phyloP scores from a whole-genome alignment of 2,113 vertebrate genomes.

The Nothobranchius kuhntae region DNA sequence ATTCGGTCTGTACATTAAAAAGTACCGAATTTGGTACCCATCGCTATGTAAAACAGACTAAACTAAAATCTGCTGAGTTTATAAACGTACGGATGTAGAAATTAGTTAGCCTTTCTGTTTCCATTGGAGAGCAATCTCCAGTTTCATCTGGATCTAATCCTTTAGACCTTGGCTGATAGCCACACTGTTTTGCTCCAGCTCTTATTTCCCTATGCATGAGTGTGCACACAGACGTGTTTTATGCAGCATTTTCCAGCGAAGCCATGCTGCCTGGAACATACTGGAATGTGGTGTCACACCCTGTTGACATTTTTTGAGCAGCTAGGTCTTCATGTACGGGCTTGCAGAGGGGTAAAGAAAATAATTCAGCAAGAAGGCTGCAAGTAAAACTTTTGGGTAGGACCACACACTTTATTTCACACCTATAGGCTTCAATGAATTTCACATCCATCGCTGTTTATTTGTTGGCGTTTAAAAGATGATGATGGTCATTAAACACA shows the following conservation, averaged over 20 bases:
- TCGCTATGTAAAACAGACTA: background rate
- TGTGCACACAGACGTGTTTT: background rate
- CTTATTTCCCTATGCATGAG: background rate
- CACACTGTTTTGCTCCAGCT: background rate
- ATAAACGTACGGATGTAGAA: background rate
- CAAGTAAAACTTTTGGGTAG: no score
- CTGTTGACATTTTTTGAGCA: background rate
- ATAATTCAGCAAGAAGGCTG: no score
- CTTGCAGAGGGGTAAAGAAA: slow-evolving; percentile 1
- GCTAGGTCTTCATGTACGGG: slow-evolving; percentile 1
- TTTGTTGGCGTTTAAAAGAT: no score
- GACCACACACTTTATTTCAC: no score
- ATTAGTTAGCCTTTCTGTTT: background rate
- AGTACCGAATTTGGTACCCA: no score
- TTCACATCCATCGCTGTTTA: no score
- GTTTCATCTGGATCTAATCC: slow-evolving; percentile 18
- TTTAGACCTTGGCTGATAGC: slow-evolving; percentile 10
- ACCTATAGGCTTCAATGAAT: no score
- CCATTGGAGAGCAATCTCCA: no score
- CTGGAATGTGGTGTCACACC: slow-evolving; percentile 15
- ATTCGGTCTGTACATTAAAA: no score
- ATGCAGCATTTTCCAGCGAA: background rate
- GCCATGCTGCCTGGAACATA: background rate
- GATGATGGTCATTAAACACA: no score
- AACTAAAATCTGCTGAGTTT: background rate